Conservation (phyloP, 1,140 invertebrate genomes). For the Calephelis nemesis region DNA sequence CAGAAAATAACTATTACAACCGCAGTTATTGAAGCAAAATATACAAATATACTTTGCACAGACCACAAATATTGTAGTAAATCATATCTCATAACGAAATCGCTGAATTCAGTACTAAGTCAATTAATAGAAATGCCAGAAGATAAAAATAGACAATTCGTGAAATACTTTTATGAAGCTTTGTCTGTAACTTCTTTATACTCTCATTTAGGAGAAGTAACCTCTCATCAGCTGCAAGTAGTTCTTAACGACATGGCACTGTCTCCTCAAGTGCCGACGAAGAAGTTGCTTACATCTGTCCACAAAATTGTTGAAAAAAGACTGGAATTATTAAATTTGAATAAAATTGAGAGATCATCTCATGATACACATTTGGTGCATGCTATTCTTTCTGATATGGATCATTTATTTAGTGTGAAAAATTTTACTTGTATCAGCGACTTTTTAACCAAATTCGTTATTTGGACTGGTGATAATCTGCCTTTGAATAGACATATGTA, state of each 20-base stretch:
- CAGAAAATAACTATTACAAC: slow-evolving; percentile 49
- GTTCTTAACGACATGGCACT: slow-evolving; percentile 56
- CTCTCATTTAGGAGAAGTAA: slow-evolving; percentile 34
- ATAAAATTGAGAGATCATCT: slow-evolving; percentile 29
- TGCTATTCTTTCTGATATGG: slow-evolving; percentile 58
- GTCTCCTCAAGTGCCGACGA: slow-evolving; percentile 40
- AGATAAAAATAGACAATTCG: slow-evolving; percentile 32
- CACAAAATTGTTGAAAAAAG: slow-evolving; percentile 42
- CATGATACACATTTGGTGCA: slow-evolving; percentile 48
- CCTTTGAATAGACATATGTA: slow-evolving; percentile 33
- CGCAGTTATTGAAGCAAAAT: slow-evolving; percentile 48
- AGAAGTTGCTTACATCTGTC: slow-evolving; percentile 41
- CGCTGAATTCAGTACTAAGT: slow-evolving; percentile 40
- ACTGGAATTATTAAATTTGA: slow-evolving; percentile 32
- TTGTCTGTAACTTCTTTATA: slow-evolving; percentile 47
- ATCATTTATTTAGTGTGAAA: slow-evolving; percentile 44
- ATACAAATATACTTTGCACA: slow-evolving; percentile 44
- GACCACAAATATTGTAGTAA: slow-evolving; percentile 47
- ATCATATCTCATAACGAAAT: slow-evolving; percentile 41
- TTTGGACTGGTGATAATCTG: slow-evolving; percentile 37
- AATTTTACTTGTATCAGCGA: slow-evolving; percentile 39
- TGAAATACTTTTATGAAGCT: slow-evolving; percentile 40
- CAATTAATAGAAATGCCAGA: slow-evolving; percentile 39
- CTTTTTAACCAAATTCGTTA: slow-evolving; percentile 42
- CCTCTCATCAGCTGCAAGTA: slow-evolving; percentile 49